phyloP scores from a whole-genome alignment of 2,888 invertebrate species.

The Allophyes oxyacanthae region DNA sequence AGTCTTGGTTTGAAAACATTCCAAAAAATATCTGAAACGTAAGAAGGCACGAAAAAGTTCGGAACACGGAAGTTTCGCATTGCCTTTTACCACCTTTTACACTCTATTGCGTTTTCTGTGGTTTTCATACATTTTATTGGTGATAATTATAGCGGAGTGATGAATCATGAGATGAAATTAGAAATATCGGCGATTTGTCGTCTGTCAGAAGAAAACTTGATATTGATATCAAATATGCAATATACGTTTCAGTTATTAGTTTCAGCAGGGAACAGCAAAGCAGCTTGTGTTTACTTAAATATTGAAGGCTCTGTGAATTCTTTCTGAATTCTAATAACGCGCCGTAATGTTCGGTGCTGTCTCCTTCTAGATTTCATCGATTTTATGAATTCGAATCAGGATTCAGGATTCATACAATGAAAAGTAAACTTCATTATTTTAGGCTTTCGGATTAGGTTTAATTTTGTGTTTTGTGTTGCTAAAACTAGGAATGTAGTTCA shows the following conservation, averaged over 20 bases:
- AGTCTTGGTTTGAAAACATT: conserved; percentile 36
- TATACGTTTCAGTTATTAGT: conserved; percentile 23
- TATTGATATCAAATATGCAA: conserved; percentile 26
- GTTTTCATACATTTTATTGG: conserved; percentile 37
- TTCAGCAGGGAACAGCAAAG: conserved; percentile 8
- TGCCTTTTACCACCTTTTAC: conserved; percentile 31
- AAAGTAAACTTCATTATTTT: conserved; percentile 37
- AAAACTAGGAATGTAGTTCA: conserved; percentile 2
- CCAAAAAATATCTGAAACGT: conserved; percentile 30
- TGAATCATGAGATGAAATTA: conserved; percentile 31
- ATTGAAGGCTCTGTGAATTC: conserved; percentile 32
- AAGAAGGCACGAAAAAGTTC: conserved; percentile 22
- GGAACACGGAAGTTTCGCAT: conserved; percentile 26
- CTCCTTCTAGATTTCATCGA: conserved; percentile 31
- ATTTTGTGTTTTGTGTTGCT: conserved; percentile 1
- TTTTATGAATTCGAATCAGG: conserved; percentile 33
- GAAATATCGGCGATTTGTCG: conserved; percentile 14
- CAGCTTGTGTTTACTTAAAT: conserved; percentile 43
- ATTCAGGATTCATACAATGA: conserved; percentile 38
- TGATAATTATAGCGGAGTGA: conserved; percentile 29
- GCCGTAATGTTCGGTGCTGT: conserved; percentile 4
- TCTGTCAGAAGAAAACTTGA: conserved; percentile 7
- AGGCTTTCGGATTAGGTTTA: conserved; percentile 11
- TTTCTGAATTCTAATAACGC: conserved; percentile 43
- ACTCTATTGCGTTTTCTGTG: conserved; percentile 27